Percentiles rank a stretch among this genome's conserved stretches.
Conservation (phyloP, 2,888 invertebrate genomes). For the Deilephila elpenor region DNA sequence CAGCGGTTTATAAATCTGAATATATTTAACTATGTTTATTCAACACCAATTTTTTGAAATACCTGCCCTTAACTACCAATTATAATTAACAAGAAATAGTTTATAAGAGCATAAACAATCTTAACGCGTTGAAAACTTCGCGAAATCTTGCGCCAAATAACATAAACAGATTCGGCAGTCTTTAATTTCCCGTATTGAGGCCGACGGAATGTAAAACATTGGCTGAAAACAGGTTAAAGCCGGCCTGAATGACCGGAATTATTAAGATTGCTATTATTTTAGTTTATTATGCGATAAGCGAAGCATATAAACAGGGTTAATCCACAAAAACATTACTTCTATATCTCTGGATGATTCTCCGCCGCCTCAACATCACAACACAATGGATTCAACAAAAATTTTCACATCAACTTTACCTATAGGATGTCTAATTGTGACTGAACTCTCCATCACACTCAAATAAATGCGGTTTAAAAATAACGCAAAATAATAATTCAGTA, state of each 20-base stretch:
- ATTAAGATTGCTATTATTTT: background rate
- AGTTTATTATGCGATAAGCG: background rate
- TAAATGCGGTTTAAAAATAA: conserved; percentile 31
- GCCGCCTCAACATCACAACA: conserved; percentile 39
- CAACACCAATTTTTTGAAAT: background rate
- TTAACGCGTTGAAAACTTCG: background rate
- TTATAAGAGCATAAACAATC: background rate
- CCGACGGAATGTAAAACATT: background rate
- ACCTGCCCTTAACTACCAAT: background rate
- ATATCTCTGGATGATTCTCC: conserved; percentile 36
- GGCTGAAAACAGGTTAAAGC: background rate
- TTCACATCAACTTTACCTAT: conserved; percentile 32
- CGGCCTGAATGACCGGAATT: background rate
- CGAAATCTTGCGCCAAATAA: background rate
- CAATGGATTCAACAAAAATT: conserved; percentile 2
- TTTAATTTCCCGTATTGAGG: background rate
- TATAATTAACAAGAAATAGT: conserved; percentile 1
- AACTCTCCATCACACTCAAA: conserved; percentile 31
- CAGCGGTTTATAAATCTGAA: background rate
- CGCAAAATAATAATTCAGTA: conserved; percentile 29
- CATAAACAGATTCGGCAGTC: background rate
- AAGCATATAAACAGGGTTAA: background rate
- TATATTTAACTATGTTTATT: background rate
- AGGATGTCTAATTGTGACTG: conserved; percentile 22
- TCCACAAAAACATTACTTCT: conserved; percentile 23